Evolutionary conservation across 1,140 invertebrate genomes (phyloP), one percentile per base, ranked within the genome.

Genomic region (Asbolus verrucosus): DNA sequence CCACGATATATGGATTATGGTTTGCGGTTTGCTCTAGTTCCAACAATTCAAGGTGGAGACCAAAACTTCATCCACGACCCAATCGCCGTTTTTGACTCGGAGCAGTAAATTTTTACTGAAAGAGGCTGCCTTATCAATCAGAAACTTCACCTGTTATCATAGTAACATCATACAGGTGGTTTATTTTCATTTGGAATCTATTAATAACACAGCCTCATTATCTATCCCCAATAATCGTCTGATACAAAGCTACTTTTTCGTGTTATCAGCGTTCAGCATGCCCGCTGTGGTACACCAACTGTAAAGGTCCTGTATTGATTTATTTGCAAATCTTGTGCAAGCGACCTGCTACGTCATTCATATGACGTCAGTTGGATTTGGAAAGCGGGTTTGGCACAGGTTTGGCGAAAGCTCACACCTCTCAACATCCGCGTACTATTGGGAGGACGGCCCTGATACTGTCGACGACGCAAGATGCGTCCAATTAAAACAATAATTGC

Each of bases 281-380:
- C 33, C 11, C 33, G 46, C 21, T 14, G 14, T 27, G 46, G 19
- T 21, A 54, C 11, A 36, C 46, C 46, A 27, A 54, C 46, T 54
- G 46, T 24, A 54, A 54, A 54, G 46, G 46, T 54, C 46, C 15
- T 54, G 46, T 63, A 63, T 69, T 69, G 67, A 69, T 69, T 69
- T 69, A 66, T 66, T 66, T 66, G 63, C 63, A 66, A 66, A 66
- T 66, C 63, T 66, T 50, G 43, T 66, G 63, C 63, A 50, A 66
- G 61, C 59, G 9, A 27, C 65, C 50, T 13, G 67, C 36, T 69
- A 69, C 67, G 67, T 69, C 67, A 69, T 69, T 41, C 36, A 62
- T 50, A 39, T 69, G 67, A 69, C 67, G 67, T 69, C 67, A 69
- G 66, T 59, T 38, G 27, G 36, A 62, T 69, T 62, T 31, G 46